Percentiles rank a stretch among this genome's conserved stretches.
Conservation (phyloP, 2,113 vertebrate species). For the Halichoerus grypus region DNA sequence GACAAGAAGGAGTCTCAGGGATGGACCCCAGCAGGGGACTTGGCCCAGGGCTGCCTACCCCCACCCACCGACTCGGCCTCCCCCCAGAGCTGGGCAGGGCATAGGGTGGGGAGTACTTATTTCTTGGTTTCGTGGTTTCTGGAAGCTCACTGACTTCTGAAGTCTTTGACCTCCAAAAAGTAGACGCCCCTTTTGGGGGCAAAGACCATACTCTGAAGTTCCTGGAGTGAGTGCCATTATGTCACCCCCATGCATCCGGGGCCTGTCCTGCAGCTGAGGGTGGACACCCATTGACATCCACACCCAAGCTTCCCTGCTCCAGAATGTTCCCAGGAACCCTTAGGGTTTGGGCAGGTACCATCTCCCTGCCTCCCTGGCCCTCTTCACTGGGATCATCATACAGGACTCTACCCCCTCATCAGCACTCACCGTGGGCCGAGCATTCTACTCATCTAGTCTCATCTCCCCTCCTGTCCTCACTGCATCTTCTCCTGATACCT, state of each 20-base stretch:
- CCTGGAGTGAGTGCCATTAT: not conserved
- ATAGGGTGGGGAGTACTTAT: not conserved
- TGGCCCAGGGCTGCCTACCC: not conserved
- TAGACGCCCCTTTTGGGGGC: not conserved
- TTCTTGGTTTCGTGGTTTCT: not conserved
- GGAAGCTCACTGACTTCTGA: not conserved
- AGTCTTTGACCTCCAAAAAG: not conserved
- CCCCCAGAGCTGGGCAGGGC: not conserved
- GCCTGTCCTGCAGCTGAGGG: not conserved
- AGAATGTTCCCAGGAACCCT: not conserved
- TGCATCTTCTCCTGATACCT: not conserved
- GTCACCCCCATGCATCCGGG: not conserved
- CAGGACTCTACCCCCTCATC: not conserved
- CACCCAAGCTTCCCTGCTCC: not conserved
- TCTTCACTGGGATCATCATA: not conserved
- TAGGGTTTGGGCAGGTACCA: not conserved
- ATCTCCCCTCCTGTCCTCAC: not conserved
- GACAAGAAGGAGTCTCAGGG: too few relatives aligned
- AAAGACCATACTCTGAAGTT: not conserved
- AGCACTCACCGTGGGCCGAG: not conserved
- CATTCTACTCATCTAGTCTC: not conserved
- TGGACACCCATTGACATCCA: accelerated
- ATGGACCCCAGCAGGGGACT: not conserved
- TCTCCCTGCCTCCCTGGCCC: not conserved
- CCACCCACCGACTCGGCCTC: not conserved